Conservation (phyloP, 1,140 invertebrate species). For the Bombus terrestris region DNA sequence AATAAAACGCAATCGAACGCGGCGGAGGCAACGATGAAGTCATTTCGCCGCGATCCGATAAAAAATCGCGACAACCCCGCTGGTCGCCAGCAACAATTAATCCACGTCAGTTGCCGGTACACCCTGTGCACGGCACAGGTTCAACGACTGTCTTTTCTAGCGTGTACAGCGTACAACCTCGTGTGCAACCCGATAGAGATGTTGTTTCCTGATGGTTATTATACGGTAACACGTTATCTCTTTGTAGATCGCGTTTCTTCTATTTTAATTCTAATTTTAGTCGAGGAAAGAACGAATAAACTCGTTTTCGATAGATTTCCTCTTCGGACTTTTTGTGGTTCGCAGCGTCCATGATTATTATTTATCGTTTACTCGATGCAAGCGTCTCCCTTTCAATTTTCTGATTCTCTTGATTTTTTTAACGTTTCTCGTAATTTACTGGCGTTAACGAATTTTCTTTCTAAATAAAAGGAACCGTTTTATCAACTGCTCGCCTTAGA, state of each 20-base stretch:
- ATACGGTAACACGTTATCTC: neutral
- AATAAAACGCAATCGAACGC: constrained; percentile 32
- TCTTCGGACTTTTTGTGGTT: no score
- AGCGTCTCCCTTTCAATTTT: no score
- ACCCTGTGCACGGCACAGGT: neutral
- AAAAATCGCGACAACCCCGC: constrained; percentile 24
- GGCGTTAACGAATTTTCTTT: no score
- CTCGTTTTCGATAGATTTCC: neutral
- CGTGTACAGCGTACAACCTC: neutral
- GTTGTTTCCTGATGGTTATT: neutral
- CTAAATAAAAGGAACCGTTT: no score
- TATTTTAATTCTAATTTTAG: neutral
- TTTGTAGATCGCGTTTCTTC: neutral
- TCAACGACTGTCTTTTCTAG: neutral
- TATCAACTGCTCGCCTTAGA: no score
- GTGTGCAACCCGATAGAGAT: neutral
- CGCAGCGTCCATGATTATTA: no score
- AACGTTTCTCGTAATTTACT: no score
- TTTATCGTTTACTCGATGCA: no score
- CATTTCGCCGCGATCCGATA: constrained; percentile 23
- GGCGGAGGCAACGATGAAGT: constrained; percentile 20
- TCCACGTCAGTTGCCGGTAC: constrained; percentile 36
- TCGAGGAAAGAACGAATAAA: neutral
- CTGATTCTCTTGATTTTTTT: no score
- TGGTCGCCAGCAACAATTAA: constrained; percentile 24